phyloP scores from a whole-genome alignment of 2,888 invertebrate genomes.

The Oegoconia quadripuncta region DNA sequence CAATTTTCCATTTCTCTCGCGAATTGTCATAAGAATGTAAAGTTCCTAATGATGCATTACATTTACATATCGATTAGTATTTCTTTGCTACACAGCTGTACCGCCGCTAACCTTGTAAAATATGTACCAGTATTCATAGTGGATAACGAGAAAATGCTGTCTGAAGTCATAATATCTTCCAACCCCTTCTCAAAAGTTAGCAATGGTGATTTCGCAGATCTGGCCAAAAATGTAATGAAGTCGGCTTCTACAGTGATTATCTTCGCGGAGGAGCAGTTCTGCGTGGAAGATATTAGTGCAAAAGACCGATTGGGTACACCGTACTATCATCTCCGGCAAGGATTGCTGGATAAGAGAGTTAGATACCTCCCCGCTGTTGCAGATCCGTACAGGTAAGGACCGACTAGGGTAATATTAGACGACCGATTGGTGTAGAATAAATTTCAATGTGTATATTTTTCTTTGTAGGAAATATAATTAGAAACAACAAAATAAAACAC shows the following conservation, averaged over 20 bases:
- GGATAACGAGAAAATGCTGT: constrained; percentile 35
- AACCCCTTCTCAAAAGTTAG: constrained; percentile 45
- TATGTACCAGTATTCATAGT: constrained; percentile 48
- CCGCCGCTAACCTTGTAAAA: no score
- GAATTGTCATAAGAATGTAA: no score
- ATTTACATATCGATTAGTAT: no score
- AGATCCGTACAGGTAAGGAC: no score
- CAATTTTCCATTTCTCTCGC: no score
- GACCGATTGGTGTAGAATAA: no score
- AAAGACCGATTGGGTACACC: constrained; percentile 46
- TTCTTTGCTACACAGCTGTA: no score
- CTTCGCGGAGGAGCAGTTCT: constrained; percentile 50
- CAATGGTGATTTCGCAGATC: constrained; percentile 30
- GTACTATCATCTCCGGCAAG: constrained; percentile 32
- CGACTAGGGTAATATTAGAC: no score
- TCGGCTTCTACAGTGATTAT: constrained; percentile 36
- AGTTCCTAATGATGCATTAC: no score
- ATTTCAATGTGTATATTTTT: no score
- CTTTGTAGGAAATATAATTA: no score
- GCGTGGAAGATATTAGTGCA: constrained; percentile 45
- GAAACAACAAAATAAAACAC: no score
- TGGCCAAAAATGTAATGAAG: constrained; percentile 34
- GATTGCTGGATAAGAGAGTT: constrained; percentile 31
- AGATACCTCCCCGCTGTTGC: constrained; percentile 47
- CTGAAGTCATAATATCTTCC: constrained; percentile 21